These are phyloP conservation scores for Zeus faber DNA, from an alignment of 2,113 vertebrate genomes.

Conservation along the genomic window DNA sequence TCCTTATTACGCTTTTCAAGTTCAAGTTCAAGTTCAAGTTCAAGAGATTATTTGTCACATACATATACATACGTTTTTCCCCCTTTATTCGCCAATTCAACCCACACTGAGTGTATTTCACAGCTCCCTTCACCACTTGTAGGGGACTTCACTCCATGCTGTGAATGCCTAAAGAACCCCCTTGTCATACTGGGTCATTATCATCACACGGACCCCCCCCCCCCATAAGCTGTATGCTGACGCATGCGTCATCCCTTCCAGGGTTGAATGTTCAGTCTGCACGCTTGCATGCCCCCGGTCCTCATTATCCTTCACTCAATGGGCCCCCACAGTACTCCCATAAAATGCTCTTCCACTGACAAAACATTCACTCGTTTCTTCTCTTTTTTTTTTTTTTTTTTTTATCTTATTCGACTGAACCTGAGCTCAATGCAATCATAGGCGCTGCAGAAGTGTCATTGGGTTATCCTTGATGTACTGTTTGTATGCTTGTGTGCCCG, in stretches of 20 bases:
- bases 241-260: conserved; percentile 8
- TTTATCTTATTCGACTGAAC: not conserved
- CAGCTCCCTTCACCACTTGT: too few relatives aligned
- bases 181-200: conserved; percentile 45
- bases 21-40: too few relatives aligned
- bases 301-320: conserved; percentile 26
- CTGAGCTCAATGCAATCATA: not conserved
- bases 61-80: too few relatives aligned
- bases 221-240: conserved; percentile 15
- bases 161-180: too few relatives aligned
- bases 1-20: too few relatives aligned
- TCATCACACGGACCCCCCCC: conserved; percentile 32
- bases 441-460: not conserved
- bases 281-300: conserved; percentile 20
- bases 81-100: not conserved
- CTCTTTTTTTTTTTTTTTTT: not conserved
- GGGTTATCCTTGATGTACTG: too few relatives aligned
- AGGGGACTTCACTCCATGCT: too few relatives aligned
- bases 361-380: not conserved
- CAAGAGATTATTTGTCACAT: too few relatives aligned
- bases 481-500: too few relatives aligned
- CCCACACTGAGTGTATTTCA: too few relatives aligned
- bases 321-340: not conserved
- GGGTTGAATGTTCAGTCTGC: conserved; percentile 23
- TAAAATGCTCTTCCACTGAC: conserved; percentile 10